Evolutionary conservation across 2,113 vertebrate species (phyloP), one percentile per base, ranked within the genome.

Genomic region (Halcyon malimbica): DNA sequence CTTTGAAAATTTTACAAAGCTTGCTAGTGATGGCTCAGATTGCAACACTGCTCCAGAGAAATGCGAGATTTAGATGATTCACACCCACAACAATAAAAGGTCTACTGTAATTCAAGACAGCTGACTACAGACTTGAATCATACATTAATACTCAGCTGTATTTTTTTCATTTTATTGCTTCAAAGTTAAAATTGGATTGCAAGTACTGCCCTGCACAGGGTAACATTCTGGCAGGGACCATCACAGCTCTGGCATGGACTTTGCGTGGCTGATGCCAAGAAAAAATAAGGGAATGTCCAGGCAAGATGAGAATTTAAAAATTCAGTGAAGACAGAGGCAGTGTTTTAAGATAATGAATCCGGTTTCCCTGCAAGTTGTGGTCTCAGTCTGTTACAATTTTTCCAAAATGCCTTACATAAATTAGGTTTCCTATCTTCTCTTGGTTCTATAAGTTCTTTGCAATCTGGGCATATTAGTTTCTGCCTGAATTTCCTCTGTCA

Each of bases 81-180:
- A 91, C 73, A 78, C 44, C 56, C 92, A 91, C 83, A 89, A 87
- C 89, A 96, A 83, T 94, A 62, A 93, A 91, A 69, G 26, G 75
- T 91, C 53, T 69, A 16, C 50, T 84, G 77, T 96, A 96, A 94
- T 94, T 96, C 77, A 85, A 89, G 78, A 63, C 96, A 96, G 92
- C 90, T 93, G 94, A 83, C 53, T 96, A 6, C 28, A 67, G 75
- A 24, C 83, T 94, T 70, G 65, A 94, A 92, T 95, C 62, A 50
- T 64, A 59, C 41, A 21, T 92, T 79, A 82, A 85, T 73, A 65
- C 69, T 65, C 42, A 50, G 65, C 35, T 84, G 56, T 77, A 10
- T 68, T 4, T 48, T 87, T 87, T 77, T 67, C 5, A 76, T 87
- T 84, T 69, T 69, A 62, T 82, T 87, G n/a, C 89, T 91, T 92